phyloP scores from a whole-genome alignment of 2,888 invertebrate genomes.

The Xestoiulus laeticollis region DNA sequence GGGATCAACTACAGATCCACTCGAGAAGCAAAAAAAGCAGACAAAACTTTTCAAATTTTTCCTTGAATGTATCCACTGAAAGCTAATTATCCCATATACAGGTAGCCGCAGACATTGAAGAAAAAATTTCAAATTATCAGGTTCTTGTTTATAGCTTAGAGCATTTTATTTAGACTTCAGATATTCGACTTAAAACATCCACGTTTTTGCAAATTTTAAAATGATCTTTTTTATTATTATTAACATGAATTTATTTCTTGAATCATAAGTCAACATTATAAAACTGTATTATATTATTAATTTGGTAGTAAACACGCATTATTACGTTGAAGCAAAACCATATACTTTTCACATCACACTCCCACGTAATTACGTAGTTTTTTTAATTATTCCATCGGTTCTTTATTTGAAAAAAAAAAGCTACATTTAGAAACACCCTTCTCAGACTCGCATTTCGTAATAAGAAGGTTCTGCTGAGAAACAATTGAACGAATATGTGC shows the following conservation, averaged over 20 bases:
- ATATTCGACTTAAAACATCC: no score
- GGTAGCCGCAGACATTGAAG: not conserved
- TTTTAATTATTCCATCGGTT: not conserved
- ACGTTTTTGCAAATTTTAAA: no score
- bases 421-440: not conserved
- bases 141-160: not conserved
- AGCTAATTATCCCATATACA: not conserved
- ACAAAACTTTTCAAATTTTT: not conserved
- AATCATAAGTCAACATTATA: no score
- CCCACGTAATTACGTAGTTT: not conserved
- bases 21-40: not conserved
- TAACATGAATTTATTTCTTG: no score
- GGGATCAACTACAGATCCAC: not conserved
- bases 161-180: not conserved
- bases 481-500: not conserved
- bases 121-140: not conserved
- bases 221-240: no score
- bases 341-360: no score
- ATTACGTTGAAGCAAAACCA: no score
- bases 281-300: no score
- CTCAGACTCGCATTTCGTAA: no score
- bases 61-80: not conserved
- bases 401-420: not conserved
- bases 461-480: not conserved
- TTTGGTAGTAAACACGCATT: no score